These are phyloP conservation scores for Synergus laeviventris DNA, from an alignment of 2,888 invertebrate genomes.

Conservation along the genomic window DNA sequence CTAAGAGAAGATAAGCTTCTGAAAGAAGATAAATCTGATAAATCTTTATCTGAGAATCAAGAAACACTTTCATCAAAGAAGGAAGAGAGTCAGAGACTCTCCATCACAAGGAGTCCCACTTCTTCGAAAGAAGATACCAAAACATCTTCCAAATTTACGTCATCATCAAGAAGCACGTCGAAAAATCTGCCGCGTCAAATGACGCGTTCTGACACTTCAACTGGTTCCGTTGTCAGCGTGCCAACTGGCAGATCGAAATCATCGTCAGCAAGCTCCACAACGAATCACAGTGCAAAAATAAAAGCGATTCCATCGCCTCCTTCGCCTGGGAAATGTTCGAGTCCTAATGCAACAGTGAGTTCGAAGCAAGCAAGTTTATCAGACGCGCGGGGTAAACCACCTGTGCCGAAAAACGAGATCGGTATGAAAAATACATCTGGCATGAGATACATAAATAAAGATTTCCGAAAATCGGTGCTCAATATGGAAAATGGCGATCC, in stretches of 20 bases:
- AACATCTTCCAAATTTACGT: conserved; percentile 57
- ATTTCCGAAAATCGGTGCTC: conserved; percentile 85
- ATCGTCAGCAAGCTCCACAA: conserved; percentile 66
- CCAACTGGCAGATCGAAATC: conserved; percentile 73
- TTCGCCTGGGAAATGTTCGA: conserved; percentile 59
- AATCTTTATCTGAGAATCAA: conserved; percentile 38
- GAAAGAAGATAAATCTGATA: background rate
- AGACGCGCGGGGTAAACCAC: conserved; percentile 74
- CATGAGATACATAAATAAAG: conserved; percentile 80
- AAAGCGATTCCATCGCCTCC: conserved; percentile 59
- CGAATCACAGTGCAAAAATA: conserved; percentile 70
- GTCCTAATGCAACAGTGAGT: conserved; percentile 61
- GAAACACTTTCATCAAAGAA: conserved; percentile 50
- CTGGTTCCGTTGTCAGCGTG: conserved; percentile 65
- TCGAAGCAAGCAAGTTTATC: conserved; percentile 63
- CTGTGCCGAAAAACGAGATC: conserved; percentile 76
- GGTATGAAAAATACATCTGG: conserved; percentile 60
- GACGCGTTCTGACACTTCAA: conserved; percentile 67
- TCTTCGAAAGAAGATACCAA: conserved; percentile 58
- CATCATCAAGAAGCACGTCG: conserved; percentile 60
- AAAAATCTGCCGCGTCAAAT: conserved; percentile 66
- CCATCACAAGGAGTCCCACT: conserved; percentile 56
- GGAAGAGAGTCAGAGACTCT: conserved; percentile 58
- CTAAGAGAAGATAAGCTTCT: background rate
- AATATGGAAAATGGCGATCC: conserved; percentile 79